phyloP scores from a whole-genome alignment of 35 echinoderm and acorn worm genomes.

The Ophiothrix spiculata region DNA sequence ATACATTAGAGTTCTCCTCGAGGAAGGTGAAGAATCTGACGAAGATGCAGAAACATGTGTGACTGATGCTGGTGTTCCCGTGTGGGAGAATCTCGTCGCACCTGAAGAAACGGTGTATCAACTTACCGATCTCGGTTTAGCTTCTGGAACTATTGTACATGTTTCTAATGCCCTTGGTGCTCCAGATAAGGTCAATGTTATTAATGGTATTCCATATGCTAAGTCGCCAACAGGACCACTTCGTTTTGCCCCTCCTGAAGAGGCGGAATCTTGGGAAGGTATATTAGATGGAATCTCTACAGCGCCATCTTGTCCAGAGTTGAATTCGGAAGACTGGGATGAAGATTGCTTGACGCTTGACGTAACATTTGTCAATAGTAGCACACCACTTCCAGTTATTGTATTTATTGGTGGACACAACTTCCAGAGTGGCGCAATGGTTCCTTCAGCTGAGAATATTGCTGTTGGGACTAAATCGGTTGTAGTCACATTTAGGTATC shows the following conservation, averaged over 20 bases:
- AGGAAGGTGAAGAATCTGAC: background rate
- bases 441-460: slow-evolving; percentile 13
- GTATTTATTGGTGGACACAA: slow-evolving; percentile 20
- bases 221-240: slow-evolving; percentile 15
- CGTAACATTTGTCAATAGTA: slow-evolving; percentile 9
- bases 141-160: background rate
- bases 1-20: background rate
- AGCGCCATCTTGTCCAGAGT: slow-evolving; percentile 13
- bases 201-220: slow-evolving; percentile 46
- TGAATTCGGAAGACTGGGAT: background rate
- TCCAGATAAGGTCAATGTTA: slow-evolving; percentile 9
- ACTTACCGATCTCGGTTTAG: background rate
- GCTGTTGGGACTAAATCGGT: slow-evolving; percentile 15
- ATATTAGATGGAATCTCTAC: background rate
- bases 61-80: background rate
- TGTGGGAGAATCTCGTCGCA: background rate
- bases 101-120: background rate
- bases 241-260: slow-evolving; percentile 28
- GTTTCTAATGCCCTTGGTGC: background rate
- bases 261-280: background rate
- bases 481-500: slow-evolving; percentile 47
- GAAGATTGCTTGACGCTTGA: slow-evolving; percentile 58
- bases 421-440: background rate
- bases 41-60: background rate
- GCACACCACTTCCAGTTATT: slow-evolving; percentile 12